Percentiles rank a stretch among this genome's conserved stretches.
These are phyloP conservation scores for Oryzaephilus surinamensis DNA, from an alignment of 1,140 invertebrate genomes.

Conservation along the genomic window DNA sequence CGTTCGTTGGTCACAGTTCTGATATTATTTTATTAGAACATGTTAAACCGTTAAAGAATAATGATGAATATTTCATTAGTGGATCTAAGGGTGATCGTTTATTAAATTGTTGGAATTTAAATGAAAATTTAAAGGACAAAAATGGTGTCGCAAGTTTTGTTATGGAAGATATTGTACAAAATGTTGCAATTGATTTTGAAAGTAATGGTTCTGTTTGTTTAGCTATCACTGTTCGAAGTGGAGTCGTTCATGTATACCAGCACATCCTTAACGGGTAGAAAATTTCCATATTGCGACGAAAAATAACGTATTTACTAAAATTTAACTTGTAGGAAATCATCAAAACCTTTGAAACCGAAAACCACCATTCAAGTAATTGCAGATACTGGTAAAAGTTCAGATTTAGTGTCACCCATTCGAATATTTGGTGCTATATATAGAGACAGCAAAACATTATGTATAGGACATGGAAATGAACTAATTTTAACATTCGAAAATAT, in stretches of 20 bases:
- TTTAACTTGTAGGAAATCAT: constrained; percentile 38
- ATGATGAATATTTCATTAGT: constrained; percentile 48
- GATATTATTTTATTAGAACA: constrained; percentile 47
- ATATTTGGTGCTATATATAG: constrained; percentile 39
- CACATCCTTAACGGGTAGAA: constrained; percentile 61
- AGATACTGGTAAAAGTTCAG: constrained; percentile 39
- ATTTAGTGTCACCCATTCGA: constrained; percentile 43
- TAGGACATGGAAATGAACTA: constrained; percentile 45
- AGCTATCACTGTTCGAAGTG: constrained; percentile 57
- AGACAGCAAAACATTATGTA: constrained; percentile 39
- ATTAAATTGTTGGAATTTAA: constrained; percentile 50
- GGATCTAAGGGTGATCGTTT: constrained; percentile 46
- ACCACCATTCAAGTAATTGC: constrained; percentile 58
- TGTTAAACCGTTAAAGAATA: constrained; percentile 32
- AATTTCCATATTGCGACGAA: constrained; percentile 2
- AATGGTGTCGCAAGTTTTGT: constrained; percentile 45
- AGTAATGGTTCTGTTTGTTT: constrained; percentile 43
- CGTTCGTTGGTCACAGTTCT: constrained; percentile 56
- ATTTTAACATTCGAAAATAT: constrained; percentile 55
- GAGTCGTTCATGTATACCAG: constrained; percentile 65
- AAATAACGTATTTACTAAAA: neutral
- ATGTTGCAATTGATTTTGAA: constrained; percentile 39
- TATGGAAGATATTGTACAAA: constrained; percentile 53
- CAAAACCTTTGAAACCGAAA: constrained; percentile 62
- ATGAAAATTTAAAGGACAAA: constrained; percentile 36